Conservation (phyloP, 2,888 invertebrate genomes). For the Amphipoea lucens region DNA sequence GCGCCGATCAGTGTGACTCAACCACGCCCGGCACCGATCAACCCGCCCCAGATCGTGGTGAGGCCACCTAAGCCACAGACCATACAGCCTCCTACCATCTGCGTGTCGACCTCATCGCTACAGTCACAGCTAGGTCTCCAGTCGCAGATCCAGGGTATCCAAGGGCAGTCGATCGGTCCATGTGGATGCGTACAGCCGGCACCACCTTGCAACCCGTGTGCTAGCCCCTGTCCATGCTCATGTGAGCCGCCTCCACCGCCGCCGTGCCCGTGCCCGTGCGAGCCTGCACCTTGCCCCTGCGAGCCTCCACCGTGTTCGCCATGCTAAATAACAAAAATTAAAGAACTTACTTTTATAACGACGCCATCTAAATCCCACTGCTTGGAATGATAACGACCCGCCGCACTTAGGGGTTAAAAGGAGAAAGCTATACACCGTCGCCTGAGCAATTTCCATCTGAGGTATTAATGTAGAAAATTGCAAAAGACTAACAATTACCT, state of each 20-base stretch:
- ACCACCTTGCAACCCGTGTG: not conserved
- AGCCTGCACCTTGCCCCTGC: conserved; percentile 18
- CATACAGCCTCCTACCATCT: conserved; percentile 75
- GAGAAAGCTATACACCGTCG: conserved; percentile 19
- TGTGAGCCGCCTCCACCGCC: conserved; percentile 29
- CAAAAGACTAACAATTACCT: not conserved
- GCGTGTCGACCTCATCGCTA: conserved; percentile 61
- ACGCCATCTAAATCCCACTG: conserved; percentile 13
- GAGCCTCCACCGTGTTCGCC: conserved; percentile 40
- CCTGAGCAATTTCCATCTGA: not conserved
- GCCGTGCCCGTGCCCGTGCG: conserved; percentile 41
- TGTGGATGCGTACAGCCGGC: conserved; percentile 31
- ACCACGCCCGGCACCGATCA: conserved; percentile 71
- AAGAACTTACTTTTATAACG: conserved; percentile 32
- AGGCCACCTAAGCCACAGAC: conserved; percentile 71
- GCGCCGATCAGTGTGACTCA: conserved; percentile 75
- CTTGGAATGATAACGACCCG: conserved; percentile 9
- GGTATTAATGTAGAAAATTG: not conserved
- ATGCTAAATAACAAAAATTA: conserved; percentile 49
- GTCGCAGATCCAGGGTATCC: conserved; percentile 6
- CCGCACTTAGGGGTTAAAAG: not conserved
- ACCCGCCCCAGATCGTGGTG: conserved; percentile 75
- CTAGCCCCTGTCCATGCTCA: not conserved
- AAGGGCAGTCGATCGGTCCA: conserved; percentile 7
- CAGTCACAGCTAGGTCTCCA: conserved; percentile 18